A percentile compares a stretch with the other conserved stretches of the same genome.
These are phyloP conservation scores for Leptosomus discolor DNA, from an alignment of 2,113 vertebrate species.

Conservation along the genomic window DNA sequence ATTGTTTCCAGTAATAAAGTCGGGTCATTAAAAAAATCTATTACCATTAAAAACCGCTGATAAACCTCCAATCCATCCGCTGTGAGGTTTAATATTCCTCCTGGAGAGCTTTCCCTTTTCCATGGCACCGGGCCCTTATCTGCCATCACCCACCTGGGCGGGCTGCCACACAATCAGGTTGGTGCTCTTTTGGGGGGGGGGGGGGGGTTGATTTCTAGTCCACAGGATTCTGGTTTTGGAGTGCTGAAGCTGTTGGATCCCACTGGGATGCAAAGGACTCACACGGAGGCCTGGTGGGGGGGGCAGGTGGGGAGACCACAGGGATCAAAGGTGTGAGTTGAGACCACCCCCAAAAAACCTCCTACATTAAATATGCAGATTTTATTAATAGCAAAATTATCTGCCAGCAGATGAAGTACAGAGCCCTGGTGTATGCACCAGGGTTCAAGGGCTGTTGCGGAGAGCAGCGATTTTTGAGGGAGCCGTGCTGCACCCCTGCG, in stretches of 20 bases:
- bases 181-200: background rate
- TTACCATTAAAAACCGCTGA: background rate
- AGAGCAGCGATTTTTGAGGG: background rate
- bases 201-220: background rate
- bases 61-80: background rate
- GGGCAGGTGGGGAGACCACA: fast-evolving
- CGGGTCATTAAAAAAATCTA: background rate
- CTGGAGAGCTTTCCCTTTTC: background rate
- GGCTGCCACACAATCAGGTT: fast-evolving
- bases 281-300: fast-evolving
- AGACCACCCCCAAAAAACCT: fast-evolving
- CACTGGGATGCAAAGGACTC: background rate
- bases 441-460: background rate
- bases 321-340: background rate
- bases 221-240: fast-evolving
- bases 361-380: background rate
- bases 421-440: fast-evolving
- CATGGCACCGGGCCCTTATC: background rate
- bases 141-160: background rate
- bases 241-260: background rate
- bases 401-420: background rate
- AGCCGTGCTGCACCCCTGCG: background rate
- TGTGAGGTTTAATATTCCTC: background rate
- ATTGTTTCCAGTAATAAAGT: conserved; percentile 3
- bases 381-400: background rate